These are phyloP conservation scores for Psilanteris sp. DNA, from an alignment of 1,140 invertebrate species.

Conservation along the genomic window DNA sequence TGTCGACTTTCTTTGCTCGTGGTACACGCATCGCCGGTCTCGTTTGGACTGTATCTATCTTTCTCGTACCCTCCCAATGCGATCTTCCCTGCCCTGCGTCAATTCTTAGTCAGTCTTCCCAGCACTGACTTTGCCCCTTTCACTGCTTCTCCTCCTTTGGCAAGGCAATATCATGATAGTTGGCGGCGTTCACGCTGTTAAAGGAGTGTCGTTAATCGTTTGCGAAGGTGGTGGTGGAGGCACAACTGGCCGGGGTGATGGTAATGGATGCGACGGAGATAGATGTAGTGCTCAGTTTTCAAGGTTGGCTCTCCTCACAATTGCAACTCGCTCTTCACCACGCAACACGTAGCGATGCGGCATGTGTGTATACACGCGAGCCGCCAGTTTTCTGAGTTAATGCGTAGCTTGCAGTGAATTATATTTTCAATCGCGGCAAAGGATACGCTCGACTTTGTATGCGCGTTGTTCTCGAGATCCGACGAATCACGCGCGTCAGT, in stretches of 20 bases:
- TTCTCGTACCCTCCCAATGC: conserved; percentile 6
- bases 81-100: conserved; percentile 53
- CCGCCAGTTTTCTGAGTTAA: conserved; percentile 42
- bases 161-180: conserved; percentile 28
- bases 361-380: conserved; percentile 45
- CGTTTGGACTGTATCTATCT: conserved; percentile 30
- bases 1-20: conserved; percentile 64
- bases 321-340: conserved; percentile 57
- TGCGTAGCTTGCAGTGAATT: conserved; percentile 45
- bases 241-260: conserved; percentile 28
- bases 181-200: conserved; percentile 53
- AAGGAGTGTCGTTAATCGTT: conserved; percentile 65
- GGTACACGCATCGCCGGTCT: conserved; percentile 39
- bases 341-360: conserved; percentile 52
- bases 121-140: conserved; percentile 54
- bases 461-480: conserved; percentile 50
- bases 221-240: conserved; percentile 53
- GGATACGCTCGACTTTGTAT: conserved; percentile 32
- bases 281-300: conserved; percentile 60
- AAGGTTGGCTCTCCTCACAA: conserved; percentile 62
- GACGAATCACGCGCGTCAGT: conserved; percentile 42
- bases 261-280: conserved; percentile 58
- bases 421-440: conserved; percentile 52
- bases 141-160: conserved; percentile 41
- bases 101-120: conserved; percentile 37